Evolutionary conservation across 2,888 invertebrate genomes (phyloP).

Genomic region (Petrophora chlorosata): DNA sequence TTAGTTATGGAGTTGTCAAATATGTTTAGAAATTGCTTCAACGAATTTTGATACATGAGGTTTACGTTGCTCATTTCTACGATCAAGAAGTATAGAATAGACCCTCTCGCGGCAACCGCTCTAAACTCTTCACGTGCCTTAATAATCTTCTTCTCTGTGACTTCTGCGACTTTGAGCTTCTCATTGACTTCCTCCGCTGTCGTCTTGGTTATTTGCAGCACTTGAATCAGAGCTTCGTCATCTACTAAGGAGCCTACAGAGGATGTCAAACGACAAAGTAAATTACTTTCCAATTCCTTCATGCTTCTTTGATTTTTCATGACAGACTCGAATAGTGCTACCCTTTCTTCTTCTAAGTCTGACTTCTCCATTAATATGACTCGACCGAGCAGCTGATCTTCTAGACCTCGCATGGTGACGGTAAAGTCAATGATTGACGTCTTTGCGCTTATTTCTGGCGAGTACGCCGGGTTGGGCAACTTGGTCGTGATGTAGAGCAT

Average conservation of each 20-base stretch:
- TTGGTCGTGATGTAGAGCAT: slow-evolving; percentile 98
- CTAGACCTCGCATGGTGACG: slow-evolving; percentile 97
- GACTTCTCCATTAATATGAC: slow-evolving; percentile 98
- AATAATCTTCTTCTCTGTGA: slow-evolving; percentile 97
- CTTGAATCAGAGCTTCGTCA: slow-evolving; percentile 96
- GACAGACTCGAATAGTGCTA: slow-evolving; percentile 96
- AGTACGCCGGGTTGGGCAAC: slow-evolving; percentile 97
- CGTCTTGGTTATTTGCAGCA: slow-evolving; percentile 92
- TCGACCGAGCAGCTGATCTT: slow-evolving; percentile 96
- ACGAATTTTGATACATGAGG: slow-evolving; percentile 97
- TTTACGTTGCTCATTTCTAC: slow-evolving; percentile 99
- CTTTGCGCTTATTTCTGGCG: slow-evolving; percentile 98
- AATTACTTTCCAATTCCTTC: slow-evolving; percentile 97
- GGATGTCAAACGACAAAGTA: slow-evolving; percentile 95
- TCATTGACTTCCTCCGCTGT: slow-evolving; percentile 98
- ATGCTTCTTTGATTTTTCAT: slow-evolving; percentile 98
- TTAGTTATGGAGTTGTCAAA: slow-evolving; percentile 97
- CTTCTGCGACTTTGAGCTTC: slow-evolving; percentile 95
- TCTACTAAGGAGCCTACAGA: slow-evolving; percentile 97
- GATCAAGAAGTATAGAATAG: slow-evolving; percentile 97
- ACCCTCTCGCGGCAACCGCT: slow-evolving; percentile 96
- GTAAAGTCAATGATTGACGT: slow-evolving; percentile 99
- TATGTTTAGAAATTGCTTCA: slow-evolving; percentile 96
- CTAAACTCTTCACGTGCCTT: slow-evolving; percentile 97
- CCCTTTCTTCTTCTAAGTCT: slow-evolving; percentile 96